Percentiles rank a stretch among this genome's conserved stretches.
Evolutionary conservation across 2,113 vertebrate genomes (phyloP).

Genomic region (Sinocyclocheilus grahami): DNA sequence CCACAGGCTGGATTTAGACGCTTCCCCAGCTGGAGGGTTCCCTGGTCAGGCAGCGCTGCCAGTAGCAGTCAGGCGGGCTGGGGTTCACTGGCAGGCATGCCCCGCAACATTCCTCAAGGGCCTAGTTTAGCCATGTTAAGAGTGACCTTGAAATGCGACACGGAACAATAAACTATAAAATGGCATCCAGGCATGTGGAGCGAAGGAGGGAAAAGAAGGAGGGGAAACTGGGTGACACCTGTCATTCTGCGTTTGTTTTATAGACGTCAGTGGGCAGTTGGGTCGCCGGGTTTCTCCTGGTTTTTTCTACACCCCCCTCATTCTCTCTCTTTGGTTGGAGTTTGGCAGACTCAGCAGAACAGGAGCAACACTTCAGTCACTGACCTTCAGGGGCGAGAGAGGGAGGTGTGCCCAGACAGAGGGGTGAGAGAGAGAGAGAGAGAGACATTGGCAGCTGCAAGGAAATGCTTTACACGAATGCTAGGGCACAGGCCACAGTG

Average conservation of each 20-base stretch:
- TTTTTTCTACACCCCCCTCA: constrained; percentile 34
- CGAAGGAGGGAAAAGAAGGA: constrained; percentile 42
- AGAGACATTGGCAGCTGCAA: constrained; percentile 28
- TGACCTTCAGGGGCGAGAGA: constrained; percentile 69
- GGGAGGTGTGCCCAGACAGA: constrained; percentile 12
- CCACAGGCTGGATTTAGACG: constrained; percentile 48
- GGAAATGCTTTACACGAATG: constrained; percentile 44
- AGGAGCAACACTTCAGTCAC: constrained; percentile 63
- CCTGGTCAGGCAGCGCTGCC: constrained; percentile 37
- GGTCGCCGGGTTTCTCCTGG: constrained; percentile 61
- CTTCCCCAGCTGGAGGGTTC: constrained; percentile 55
- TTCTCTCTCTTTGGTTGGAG: constrained; percentile 16
- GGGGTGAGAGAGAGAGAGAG: constrained; percentile 1
- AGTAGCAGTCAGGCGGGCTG: constrained; percentile 47
- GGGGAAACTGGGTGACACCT: constrained; percentile 72
- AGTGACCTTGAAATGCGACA: constrained; percentile 75
- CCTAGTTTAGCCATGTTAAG: constrained; percentile 66
- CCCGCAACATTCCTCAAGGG: constrained; percentile 61
- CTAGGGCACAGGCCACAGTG: constrained; percentile 34
- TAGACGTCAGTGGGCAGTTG: constrained; percentile 70
- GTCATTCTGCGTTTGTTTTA: constrained; percentile 82
- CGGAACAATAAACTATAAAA: constrained; percentile 78
- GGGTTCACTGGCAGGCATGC: constrained; percentile 63
- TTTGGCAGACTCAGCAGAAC: constrained; percentile 71
- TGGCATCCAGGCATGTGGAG: constrained; percentile 54